Conservation (phyloP, 2,888 invertebrate species). For the Aphodius sticticus region DNA sequence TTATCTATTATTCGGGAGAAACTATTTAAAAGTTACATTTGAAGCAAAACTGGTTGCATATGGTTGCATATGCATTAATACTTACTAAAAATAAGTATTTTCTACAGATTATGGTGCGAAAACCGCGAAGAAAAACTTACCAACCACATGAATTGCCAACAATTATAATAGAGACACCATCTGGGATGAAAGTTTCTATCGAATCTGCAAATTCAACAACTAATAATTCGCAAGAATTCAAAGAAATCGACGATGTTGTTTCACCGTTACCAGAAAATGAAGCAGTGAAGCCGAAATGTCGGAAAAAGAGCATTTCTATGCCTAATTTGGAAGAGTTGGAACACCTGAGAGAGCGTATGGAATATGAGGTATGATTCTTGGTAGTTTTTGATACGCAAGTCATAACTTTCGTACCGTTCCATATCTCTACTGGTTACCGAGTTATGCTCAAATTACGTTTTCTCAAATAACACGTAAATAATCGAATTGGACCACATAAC, state of each 20-base stretch:
- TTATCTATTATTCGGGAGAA: not conserved
- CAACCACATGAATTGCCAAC: constrained; percentile 28
- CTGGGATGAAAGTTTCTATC: constrained; percentile 22
- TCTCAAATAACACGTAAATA: too few relatives aligned
- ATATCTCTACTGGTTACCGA: too few relatives aligned
- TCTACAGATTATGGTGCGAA: constrained; percentile 27
- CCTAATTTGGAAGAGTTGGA: constrained; percentile 76
- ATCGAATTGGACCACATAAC: too few relatives aligned
- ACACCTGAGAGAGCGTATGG: constrained; percentile 59
- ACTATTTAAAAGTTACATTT: not conserved
- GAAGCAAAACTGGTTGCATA: not conserved
- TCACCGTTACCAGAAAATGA: constrained; percentile 25
- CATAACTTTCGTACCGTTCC: too few relatives aligned
- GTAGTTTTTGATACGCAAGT: not conserved
- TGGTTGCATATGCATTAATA: not conserved
- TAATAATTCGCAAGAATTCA: constrained; percentile 4
- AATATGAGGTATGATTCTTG: constrained; percentile 29
- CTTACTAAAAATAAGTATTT: constrained; percentile 12
- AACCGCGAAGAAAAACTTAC: constrained; percentile 18
- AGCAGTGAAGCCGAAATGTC: constrained; percentile 51
- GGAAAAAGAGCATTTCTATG: constrained; percentile 78
- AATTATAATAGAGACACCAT: constrained; percentile 34
- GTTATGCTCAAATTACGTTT: too few relatives aligned
- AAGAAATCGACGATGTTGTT: constrained; percentile 24
- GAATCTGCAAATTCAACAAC: not conserved